Conservation (phyloP, 2,888 invertebrate genomes). For the Apocheima hispidaria region DNA sequence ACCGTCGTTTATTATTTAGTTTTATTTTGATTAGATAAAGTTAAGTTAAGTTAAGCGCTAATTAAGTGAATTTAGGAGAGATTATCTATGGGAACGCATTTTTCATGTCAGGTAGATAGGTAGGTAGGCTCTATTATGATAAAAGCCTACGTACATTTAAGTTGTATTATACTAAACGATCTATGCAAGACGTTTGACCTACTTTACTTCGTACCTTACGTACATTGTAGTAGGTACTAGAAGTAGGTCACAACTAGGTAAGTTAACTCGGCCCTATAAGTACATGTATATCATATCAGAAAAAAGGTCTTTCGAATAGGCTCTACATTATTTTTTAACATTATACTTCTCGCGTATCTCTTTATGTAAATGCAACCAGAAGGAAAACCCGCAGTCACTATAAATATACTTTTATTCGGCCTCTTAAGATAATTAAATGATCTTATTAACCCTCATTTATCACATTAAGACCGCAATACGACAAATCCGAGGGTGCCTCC, state of each 20-base stretch:
- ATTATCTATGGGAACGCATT: slow-evolving; percentile 28
- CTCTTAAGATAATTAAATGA: slow-evolving; percentile 77
- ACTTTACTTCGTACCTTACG: background rate
- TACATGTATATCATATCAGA: background rate
- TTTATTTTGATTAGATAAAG: slow-evolving; percentile 66
- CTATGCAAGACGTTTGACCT: background rate
- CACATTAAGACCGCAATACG: slow-evolving; percentile 69
- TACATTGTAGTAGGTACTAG: too few relatives aligned
- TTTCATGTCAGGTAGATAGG: slow-evolving; percentile 11
- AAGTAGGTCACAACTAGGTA: background rate
- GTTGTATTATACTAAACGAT: background rate
- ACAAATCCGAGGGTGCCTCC: slow-evolving; percentile 68
- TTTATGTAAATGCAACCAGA: slow-evolving; percentile 16
- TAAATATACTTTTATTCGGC: slow-evolving; percentile 55
- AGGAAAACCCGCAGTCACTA: slow-evolving; percentile 10
- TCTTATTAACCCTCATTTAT: slow-evolving; percentile 74
- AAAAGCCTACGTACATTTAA: background rate
- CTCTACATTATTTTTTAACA: background rate
- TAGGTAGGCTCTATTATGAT: slow-evolving; percentile 8
- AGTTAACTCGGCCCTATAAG: background rate
- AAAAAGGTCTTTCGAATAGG: background rate
- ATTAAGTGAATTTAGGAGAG: slow-evolving; percentile 41
- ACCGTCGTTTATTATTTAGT: slow-evolving; percentile 73
- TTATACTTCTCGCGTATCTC: background rate
- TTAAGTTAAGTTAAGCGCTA: slow-evolving; percentile 46